Percentiles rank a stretch among this genome's conserved stretches.
These are phyloP conservation scores for Thymelicus lineola DNA, from an alignment of 2,888 invertebrate genomes.

Conservation along the genomic window DNA sequence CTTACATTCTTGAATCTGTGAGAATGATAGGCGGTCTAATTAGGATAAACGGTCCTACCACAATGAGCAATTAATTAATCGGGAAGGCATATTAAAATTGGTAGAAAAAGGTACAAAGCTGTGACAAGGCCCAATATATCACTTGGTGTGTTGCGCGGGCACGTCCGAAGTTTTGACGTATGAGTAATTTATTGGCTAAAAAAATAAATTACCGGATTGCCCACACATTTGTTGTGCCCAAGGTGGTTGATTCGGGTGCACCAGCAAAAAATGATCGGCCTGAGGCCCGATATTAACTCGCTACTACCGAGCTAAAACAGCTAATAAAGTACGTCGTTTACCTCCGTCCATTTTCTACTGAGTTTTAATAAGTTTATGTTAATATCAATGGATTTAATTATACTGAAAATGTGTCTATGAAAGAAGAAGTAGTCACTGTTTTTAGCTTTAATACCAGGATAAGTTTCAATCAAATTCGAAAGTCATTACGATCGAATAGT, in stretches of 20 bases:
- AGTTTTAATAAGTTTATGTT: constrained; percentile 20
- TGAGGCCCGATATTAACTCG: constrained; percentile 64
- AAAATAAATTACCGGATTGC: constrained; percentile 83
- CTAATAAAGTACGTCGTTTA: constrained; percentile 39
- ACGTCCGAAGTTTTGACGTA: constrained; percentile 80
- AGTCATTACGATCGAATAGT: too few species aligned
- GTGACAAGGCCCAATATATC: constrained; percentile 82
- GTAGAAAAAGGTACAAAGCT: constrained; percentile 70
- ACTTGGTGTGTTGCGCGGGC: constrained; percentile 64
- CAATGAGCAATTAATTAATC: constrained; percentile 73
- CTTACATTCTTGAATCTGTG: constrained; percentile 11
- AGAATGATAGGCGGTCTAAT: constrained; percentile 52
- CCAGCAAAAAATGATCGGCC: constrained; percentile 77
- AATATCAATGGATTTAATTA: not conserved
- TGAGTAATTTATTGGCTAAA: constrained; percentile 84
- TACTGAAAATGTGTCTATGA: too few species aligned
- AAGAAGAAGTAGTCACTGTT: too few species aligned
- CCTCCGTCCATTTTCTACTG: constrained; percentile 1
- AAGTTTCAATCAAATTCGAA: too few species aligned
- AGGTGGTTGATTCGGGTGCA: constrained; percentile 82
- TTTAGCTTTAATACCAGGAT: too few species aligned
- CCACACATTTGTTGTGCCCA: constrained; percentile 80
- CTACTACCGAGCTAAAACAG: constrained; percentile 63
- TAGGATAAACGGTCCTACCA: constrained; percentile 62
- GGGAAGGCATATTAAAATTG: constrained; percentile 65